Percentiles rank a stretch among this genome's conserved stretches.
Evolutionary conservation across 2,113 vertebrate species (phyloP).

Genomic region (Nycticebus coucang): DNA sequence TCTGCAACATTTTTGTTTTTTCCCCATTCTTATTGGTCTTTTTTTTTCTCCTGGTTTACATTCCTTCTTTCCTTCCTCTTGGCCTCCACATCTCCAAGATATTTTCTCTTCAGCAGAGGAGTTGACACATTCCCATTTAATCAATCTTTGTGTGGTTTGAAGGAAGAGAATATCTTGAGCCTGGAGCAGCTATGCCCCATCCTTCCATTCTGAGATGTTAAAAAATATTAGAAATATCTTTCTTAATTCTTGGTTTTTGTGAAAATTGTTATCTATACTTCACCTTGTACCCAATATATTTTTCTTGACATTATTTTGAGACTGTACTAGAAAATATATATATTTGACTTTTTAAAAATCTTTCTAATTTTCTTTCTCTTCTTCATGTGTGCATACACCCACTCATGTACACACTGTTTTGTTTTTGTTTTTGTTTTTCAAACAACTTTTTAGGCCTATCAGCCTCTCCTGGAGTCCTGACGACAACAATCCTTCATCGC

Average conservation of each 20-base stretch:
- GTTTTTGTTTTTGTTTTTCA: too few species aligned
- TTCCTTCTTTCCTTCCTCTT: background rate
- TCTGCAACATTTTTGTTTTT: background rate
- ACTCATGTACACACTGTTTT: too few species aligned
- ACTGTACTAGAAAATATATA: background rate
- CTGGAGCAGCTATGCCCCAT: background rate
- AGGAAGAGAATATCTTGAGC: background rate
- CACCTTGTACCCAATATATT: background rate
- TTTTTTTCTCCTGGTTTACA: background rate
- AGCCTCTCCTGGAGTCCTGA: background rate
- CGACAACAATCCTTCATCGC: background rate
- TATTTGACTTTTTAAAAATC: background rate
- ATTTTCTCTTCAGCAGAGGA: background rate
- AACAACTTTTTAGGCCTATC: background rate
- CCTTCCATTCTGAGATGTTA: background rate
- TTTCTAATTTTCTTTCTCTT: background rate
- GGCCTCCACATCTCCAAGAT: background rate
- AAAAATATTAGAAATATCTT: constrained; percentile 26
- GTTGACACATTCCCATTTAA: background rate
- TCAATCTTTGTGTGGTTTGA: background rate
- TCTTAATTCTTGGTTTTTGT: background rate
- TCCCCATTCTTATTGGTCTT: background rate
- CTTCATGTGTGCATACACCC: background rate
- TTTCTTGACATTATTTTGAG: background rate
- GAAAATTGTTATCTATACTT: constrained; percentile 17